Evolutionary conservation across 2,888 invertebrate species (phyloP).

Genomic region (Mesoligia furuncula): DNA sequence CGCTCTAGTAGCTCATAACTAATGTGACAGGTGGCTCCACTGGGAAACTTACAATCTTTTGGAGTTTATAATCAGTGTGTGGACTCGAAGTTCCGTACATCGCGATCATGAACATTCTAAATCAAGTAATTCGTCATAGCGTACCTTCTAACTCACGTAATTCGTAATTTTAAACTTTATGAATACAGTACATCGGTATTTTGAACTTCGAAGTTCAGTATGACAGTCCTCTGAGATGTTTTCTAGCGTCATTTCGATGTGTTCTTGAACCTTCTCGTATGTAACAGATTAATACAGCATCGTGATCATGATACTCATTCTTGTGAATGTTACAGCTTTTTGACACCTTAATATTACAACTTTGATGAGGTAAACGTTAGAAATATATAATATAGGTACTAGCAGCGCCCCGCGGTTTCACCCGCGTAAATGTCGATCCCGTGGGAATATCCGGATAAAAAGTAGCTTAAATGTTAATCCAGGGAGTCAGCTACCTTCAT

Average conservation of each 20-base stretch:
- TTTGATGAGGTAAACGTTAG: not conserved
- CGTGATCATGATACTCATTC: not conserved
- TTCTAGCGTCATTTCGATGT: constrained; percentile 23
- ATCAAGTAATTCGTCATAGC: too few relatives aligned
- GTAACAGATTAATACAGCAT: not conserved
- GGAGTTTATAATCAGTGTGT: constrained; percentile 56
- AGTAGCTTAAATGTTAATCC: too few relatives aligned
- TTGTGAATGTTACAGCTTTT: not conserved
- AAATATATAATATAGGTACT: not conserved
- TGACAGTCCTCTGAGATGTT: constrained; percentile 30
- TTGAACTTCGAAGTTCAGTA: too few relatives aligned
- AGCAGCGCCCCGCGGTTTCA: too few relatives aligned
- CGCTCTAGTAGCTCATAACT: constrained; percentile 53
- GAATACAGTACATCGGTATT: too few relatives aligned
- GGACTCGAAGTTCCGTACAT: too few relatives aligned
- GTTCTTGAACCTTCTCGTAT: constrained; percentile 9
- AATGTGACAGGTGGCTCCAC: constrained; percentile 62
- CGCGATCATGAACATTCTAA: too few relatives aligned
- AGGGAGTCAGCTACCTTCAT: too few relatives aligned
- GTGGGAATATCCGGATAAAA: too few relatives aligned
- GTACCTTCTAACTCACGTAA: too few relatives aligned
- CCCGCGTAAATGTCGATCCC: too few relatives aligned
- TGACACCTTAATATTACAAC: not conserved
- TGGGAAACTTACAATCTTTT: constrained; percentile 35
- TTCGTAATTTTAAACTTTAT: too few relatives aligned